Evolutionary conservation across 92 coral and sea anemone genomes (phyloP), one percentile per base, ranked within the genome.

Genomic region (Zoanthus gigantus): DNA sequence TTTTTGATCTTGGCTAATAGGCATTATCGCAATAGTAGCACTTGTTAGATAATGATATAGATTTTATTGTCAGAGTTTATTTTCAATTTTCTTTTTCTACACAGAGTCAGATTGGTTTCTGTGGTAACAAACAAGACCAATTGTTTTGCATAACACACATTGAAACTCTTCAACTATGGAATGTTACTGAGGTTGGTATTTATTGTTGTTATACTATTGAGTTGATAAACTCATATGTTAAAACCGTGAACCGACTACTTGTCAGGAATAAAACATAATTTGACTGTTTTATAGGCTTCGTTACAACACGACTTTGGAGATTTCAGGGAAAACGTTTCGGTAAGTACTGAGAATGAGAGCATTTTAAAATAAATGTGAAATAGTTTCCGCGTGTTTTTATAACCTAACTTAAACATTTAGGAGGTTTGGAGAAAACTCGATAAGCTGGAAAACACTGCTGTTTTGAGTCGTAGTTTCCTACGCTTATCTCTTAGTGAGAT

Each of bases 121-220:
- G 66, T 88, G 98, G 93, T 14, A 79, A 71, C 16, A 67, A 80
- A 0, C 84, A 30, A 32, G 42, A 90, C 37, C 86, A 89, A 42
- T 86, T 95, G 15, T 93, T 86, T 76, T 95, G 98, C 82, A 71
- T 93, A 46, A 95, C 98, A 6, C 96, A 93, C 57, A 91, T 95
- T 77, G 98, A 95, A 77, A 95, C 98, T 1, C 87, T 95, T 7
- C 96, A 93, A 72, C 88, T 95, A 65, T 95, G 98, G 98, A 82
- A 93, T 71, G 76, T 90, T 13, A 42, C 77, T 7, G 88, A 93
- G 98, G 98, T 93, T 31, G 18, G 76, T 81, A n/a, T 16, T 23
- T 63, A 23, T 29, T 23, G 12, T 81, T 50, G 12, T 7, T 50
- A 50, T 7, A 11, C 56, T 50, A 7, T 50, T 50, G 0, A 11